Evolutionary conservation across 2,888 invertebrate genomes (phyloP).

Genomic region (Blastobasis adustella): DNA sequence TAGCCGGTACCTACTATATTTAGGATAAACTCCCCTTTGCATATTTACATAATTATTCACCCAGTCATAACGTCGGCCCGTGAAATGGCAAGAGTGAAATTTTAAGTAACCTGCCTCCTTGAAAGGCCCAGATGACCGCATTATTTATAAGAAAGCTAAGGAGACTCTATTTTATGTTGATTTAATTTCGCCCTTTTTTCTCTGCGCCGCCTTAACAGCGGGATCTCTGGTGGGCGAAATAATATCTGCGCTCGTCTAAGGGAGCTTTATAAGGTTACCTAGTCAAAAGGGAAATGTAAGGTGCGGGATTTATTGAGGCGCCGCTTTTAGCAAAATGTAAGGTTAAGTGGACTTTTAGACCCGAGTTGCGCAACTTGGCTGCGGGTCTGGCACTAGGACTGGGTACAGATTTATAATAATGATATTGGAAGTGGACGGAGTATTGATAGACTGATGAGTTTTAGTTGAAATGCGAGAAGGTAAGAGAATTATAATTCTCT

Average conservation of each 20-base stretch:
- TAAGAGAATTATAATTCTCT: too few relatives aligned
- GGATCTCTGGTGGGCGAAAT: conserved; percentile 11
- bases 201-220: conserved; percentile 20
- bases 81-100: conserved; percentile 31
- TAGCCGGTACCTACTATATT: conserved; percentile 17
- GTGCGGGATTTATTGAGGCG: too few relatives aligned
- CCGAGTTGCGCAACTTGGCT: neutral
- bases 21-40: conserved; percentile 20
- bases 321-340: too few relatives aligned
- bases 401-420: neutral
- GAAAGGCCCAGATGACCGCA: conserved; percentile 32
- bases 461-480: too few relatives aligned
- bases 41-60: conserved; percentile 40
- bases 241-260: neutral
- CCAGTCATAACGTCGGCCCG: conserved; percentile 25
- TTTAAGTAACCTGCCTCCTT: conserved; percentile 29
- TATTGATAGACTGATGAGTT: neutral
- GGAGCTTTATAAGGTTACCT: neutral
- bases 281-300: too few relatives aligned
- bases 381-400: neutral
- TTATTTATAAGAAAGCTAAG: conserved; percentile 35
- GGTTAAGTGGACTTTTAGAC: too few relatives aligned
- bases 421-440: neutral
- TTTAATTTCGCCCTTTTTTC: conserved; percentile 32
- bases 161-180: conserved; percentile 27